These are phyloP conservation scores for Eristalinus aeneus DNA, from an alignment of 2,888 invertebrate genomes.

Conservation along the genomic window DNA sequence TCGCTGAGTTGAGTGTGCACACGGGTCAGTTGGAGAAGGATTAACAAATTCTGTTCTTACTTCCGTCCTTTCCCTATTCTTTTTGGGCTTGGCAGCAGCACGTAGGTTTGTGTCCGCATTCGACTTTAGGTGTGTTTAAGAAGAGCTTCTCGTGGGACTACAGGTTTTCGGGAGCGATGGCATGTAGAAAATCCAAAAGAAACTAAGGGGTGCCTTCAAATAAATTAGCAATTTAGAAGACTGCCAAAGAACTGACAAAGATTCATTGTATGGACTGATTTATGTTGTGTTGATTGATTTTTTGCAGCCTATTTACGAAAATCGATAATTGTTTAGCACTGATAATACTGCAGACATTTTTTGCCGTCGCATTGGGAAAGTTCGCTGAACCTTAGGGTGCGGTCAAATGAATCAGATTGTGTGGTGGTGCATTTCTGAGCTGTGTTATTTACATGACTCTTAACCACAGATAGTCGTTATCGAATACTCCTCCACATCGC, in stretches of 20 bases:
- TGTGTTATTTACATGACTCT: not conserved
- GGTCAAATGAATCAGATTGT: not conserved
- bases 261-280: not conserved
- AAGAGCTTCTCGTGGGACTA: not conserved
- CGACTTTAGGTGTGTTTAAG: conserved; percentile 25
- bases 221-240: not conserved
- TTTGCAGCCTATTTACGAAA: not conserved
- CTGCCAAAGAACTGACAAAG: not conserved
- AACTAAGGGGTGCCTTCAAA: not conserved
- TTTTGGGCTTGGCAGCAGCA: conserved; percentile 27
- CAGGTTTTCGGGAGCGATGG: not conserved
- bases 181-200: not conserved
- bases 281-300: not conserved
- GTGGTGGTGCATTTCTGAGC: not conserved
- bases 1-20: not conserved
- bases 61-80: not conserved
- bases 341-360: not conserved
- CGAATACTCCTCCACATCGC: not conserved
- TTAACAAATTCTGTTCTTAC: conserved; percentile 1
- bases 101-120: too few relatives aligned
- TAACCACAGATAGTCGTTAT: not conserved
- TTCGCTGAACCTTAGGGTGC: not conserved
- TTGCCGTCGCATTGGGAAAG: not conserved
- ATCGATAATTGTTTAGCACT: not conserved
- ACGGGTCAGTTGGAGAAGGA: conserved; percentile 23